A percentile compares a stretch with the other conserved stretches of the same genome.
Evolutionary conservation across 2,797 vertebrate species (phyloP).

Genomic region (Poecilia gillii): DNA sequence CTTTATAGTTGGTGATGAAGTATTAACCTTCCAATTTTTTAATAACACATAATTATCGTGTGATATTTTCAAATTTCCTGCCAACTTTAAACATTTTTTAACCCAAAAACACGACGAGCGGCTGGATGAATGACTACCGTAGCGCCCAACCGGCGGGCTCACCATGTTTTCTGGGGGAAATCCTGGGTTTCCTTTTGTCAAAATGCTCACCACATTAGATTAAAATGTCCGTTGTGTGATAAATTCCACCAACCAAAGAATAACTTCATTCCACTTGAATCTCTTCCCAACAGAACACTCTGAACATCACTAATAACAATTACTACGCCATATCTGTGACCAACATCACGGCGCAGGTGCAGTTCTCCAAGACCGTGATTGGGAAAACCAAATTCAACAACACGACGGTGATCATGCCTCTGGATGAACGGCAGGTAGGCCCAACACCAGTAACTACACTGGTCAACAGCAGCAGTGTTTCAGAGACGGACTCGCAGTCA

Average conservation of each 20-base stretch:
- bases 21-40: too few species aligned
- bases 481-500: not conserved
- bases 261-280: not conserved
- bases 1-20: too few species aligned
- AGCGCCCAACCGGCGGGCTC: too few species aligned
- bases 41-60: too few species aligned
- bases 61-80: too few species aligned
- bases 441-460: not conserved
- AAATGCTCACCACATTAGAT: not conserved
- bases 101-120: too few species aligned
- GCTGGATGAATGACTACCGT: too few species aligned
- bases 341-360: conserved; percentile 94
- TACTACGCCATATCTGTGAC: conserved; percentile 92
- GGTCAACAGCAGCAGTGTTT: not conserved
- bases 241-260: not conserved
- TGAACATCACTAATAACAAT: conserved; percentile 98
- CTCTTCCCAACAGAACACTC: conserved; percentile 81
- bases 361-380: conserved; percentile 94
- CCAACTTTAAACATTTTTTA: not conserved
- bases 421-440: conserved; percentile 89
- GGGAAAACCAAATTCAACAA: conserved; percentile 91
- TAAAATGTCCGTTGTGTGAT: not conserved
- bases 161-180: too few species aligned
- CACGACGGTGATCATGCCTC: conserved; percentile 87
- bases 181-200: too few species aligned